Evolutionary conservation across 2,797 vertebrate species (phyloP).

Genomic region (Gymnothorax javanicus): DNA sequence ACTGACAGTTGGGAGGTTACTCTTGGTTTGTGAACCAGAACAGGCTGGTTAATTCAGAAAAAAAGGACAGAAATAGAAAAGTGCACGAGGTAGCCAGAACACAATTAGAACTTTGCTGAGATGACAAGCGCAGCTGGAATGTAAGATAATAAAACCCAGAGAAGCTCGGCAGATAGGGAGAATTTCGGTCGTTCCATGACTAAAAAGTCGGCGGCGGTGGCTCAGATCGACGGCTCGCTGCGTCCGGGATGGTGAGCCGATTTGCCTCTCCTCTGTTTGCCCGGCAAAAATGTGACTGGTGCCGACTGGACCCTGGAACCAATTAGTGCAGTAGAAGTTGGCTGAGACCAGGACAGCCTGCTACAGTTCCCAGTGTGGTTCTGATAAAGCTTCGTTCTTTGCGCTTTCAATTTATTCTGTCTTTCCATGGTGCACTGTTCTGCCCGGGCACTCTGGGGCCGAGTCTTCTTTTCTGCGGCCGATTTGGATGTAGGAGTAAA

Average conservation of each 20-base stretch:
- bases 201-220: conserved; percentile 41
- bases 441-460: neutral
- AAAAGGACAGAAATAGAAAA: conserved; percentile 41
- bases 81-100: conserved; percentile 48
- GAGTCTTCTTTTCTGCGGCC: neutral
- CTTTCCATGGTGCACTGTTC: neutral
- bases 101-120: conserved; percentile 69
- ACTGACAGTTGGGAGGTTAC: neutral
- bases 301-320: conserved; percentile 75
- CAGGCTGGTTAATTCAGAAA: conserved; percentile 52
- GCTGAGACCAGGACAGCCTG: conserved; percentile 17
- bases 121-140: conserved; percentile 68
- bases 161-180: conserved; percentile 69
- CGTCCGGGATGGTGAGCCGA: conserved; percentile 75
- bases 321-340: conserved; percentile 63
- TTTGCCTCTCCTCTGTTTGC: conserved; percentile 73
- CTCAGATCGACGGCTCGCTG: conserved; percentile 66
- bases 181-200: conserved; percentile 55
- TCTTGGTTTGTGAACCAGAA: neutral
- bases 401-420: neutral
- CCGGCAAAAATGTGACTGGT: conserved; percentile 68
- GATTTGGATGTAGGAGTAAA: neutral
- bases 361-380: neutral
- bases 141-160: conserved; percentile 69
- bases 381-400: neutral